These are phyloP conservation scores for Cheumatopsyche charites DNA, from an alignment of 1,140 invertebrate species.

Conservation along the genomic window DNA sequence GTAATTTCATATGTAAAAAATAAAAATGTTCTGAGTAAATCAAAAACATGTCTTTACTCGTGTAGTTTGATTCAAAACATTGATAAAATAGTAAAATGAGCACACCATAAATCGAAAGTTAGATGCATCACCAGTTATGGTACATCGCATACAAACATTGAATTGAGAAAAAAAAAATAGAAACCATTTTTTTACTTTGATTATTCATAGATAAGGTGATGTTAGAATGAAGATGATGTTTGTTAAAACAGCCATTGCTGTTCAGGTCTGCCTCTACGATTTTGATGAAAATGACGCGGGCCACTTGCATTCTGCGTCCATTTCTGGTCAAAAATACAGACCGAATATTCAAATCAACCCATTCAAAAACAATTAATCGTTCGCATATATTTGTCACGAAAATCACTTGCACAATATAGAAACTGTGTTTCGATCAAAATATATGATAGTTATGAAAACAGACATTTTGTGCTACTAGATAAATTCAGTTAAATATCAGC, in stretches of 20 bases:
- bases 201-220: background rate
- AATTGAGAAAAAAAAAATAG: background rate
- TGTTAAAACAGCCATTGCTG: background rate
- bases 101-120: background rate
- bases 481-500: no score
- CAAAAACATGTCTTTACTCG: no score
- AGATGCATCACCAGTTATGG: background rate
- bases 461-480: no score
- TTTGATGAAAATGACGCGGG: conserved; percentile 9
- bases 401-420: no score
- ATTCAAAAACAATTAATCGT: background rate
- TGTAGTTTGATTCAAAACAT: background rate
- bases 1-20: background rate
- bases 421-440: no score
- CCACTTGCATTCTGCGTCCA: background rate
- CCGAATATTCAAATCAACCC: background rate
- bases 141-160: background rate
- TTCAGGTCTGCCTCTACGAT: background rate
- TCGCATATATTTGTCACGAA: no score
- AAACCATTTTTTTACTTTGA: conserved; percentile 20
- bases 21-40: background rate
- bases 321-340: conserved; percentile 10
- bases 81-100: no score
- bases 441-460: no score
- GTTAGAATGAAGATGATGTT: background rate